Percentiles rank a stretch among this genome's conserved stretches.
phyloP scores from a whole-genome alignment of 1,140 invertebrate genomes.

The Ceratosolen solmsi region DNA sequence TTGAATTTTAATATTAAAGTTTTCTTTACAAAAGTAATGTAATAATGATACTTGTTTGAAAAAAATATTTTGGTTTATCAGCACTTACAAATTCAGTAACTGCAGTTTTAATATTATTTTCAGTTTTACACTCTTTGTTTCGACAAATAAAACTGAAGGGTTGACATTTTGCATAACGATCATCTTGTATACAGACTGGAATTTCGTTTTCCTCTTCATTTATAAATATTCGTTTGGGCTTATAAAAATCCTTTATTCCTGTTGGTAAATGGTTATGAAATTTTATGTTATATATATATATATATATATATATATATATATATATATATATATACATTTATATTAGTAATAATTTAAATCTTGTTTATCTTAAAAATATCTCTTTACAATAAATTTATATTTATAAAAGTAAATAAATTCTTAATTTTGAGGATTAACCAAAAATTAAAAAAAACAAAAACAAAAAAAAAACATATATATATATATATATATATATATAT shows the following conservation, averaged over 20 bases:
- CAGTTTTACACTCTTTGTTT: slow-evolving; percentile 75
- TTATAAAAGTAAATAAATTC: neutral
- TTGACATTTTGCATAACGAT: slow-evolving; percentile 85
- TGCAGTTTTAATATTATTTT: slow-evolving; percentile 70
- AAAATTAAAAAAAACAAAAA: too few species aligned
- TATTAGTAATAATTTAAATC: neutral
- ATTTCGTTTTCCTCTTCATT: slow-evolving; percentile 73
- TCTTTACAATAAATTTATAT: too few species aligned
- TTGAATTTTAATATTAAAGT: neutral
- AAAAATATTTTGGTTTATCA: slow-evolving; percentile 2
- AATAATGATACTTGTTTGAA: neutral
- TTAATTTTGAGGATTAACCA: too few species aligned
- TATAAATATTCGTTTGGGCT: slow-evolving; percentile 69
- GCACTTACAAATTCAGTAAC: slow-evolving; percentile 59
- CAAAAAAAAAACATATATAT: too few species aligned
- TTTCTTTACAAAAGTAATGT: neutral
- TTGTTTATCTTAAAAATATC: neutral
- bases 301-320: too few species aligned
- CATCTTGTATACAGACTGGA: slow-evolving; percentile 78
- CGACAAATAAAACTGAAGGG: slow-evolving; percentile 80
- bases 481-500: too few species aligned
- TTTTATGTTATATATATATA: too few species aligned
- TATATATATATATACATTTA: too few species aligned
- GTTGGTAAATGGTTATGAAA: slow-evolving; percentile 52
- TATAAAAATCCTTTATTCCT: slow-evolving; percentile 71